Evolutionary conservation across 2,113 vertebrate genomes (phyloP), one percentile per base, ranked within the genome.

Genomic region (Caretta caretta): DNA sequence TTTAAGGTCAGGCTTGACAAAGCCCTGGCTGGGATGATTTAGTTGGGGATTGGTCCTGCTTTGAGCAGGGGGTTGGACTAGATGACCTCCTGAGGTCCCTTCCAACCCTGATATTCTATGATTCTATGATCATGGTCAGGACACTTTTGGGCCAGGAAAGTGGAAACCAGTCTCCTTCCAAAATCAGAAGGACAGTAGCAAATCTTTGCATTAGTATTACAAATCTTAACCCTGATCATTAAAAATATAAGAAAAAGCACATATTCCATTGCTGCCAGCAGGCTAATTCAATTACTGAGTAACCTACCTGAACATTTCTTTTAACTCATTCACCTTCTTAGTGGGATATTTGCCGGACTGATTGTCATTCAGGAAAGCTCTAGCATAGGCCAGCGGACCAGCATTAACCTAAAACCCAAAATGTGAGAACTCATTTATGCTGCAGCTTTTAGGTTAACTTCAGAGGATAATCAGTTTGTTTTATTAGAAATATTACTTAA

Each of bases 331-430:
- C n/a, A 99, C 98, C 97, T 99, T 99, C 97, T 99, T 99, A 89
- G 81, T 95, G 57, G 98, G 98, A 2, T 99, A 98, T 94, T 99
- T 99, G 97, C 93, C 98, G 49, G 98, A 97, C 97, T 99, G 99
- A 79, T 97, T 98, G 87, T 99, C 99, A 94, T 99, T 99, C 62
- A 99, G 98, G 97, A 99, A 99, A 53, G 99, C 99, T 95, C 99
- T 99, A n/a, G 99, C 99, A 17, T 99, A 99, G 10, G 99, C 99
- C 98, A 99, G 98, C 3, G 99, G 99, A 27, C 99, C 99, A 29
- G 99, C 99, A 80, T 99, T 99, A 89, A 99, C 99, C 99, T 99
- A 96, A 69, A 97, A 96, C 20, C 53, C 83, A 79, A 89, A 85
- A 92, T 62, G 51, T 24, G 81, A 88, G 80, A 90, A 95, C 69